Conservation (phyloP, 2,113 vertebrate genomes). For the Laticauda colubrina region DNA sequence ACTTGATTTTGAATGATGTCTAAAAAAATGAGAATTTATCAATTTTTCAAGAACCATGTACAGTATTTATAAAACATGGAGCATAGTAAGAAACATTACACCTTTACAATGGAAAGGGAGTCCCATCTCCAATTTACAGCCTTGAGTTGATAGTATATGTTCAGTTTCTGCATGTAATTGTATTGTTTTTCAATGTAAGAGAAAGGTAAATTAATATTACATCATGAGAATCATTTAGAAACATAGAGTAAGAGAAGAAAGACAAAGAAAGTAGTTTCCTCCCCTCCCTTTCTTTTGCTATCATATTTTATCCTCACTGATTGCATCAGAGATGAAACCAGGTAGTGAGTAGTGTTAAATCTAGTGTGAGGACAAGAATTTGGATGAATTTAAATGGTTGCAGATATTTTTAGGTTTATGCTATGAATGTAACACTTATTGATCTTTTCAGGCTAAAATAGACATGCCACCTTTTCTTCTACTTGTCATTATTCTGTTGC, state of each 20-base stretch:
- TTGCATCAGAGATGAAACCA: background rate
- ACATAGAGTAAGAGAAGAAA: background rate
- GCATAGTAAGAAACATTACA: background rate
- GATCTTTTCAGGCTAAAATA: background rate
- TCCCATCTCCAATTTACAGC: background rate
- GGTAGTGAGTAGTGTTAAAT: background rate
- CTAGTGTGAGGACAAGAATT: background rate
- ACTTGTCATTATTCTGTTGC: background rate
- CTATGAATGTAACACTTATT: background rate
- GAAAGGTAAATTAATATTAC: background rate
- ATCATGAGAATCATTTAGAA: background rate
- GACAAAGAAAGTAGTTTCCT: background rate
- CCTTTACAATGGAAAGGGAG: background rate
- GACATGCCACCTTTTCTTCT: background rate
- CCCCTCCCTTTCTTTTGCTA: background rate
- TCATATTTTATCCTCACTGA: background rate
- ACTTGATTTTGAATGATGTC: background rate
- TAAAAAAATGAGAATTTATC: background rate
- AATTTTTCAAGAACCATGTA: background rate
- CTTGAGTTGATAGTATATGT: background rate
- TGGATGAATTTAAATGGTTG: background rate
- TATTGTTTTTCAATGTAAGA: background rate
- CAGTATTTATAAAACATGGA: background rate
- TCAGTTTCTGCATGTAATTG: background rate
- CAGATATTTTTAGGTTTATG: background rate